phyloP scores from a whole-genome alignment of 1,140 invertebrate genomes.

The Trachelipus rathkii region DNA sequence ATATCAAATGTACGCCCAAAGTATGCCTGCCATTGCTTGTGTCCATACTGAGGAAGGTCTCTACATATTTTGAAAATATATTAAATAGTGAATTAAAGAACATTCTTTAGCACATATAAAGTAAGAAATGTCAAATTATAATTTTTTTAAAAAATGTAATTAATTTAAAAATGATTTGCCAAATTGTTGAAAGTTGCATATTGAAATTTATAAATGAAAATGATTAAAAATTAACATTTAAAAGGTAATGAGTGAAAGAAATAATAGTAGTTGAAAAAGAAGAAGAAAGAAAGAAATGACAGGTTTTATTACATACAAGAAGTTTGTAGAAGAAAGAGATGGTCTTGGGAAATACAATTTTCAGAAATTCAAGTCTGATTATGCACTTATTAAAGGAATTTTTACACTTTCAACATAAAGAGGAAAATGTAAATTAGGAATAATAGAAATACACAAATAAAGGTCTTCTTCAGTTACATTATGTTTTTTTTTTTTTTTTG shows the following conservation, averaged over 20 bases:
- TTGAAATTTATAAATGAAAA: background rate
- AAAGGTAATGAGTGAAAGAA: too few relatives aligned
- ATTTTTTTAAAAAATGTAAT: background rate
- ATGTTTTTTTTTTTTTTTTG: too few relatives aligned
- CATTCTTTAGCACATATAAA: background rate
- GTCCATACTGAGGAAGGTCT: constrained; percentile 92
- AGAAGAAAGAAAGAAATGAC: too few relatives aligned
- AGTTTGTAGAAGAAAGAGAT: too few relatives aligned
- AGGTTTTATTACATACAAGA: too few relatives aligned
- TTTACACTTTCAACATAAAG: background rate
- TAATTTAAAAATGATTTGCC: background rate
- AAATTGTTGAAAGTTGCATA: background rate
- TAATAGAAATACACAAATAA: too few relatives aligned
- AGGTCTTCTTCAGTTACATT: too few relatives aligned
- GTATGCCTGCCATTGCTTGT: constrained; percentile 97
- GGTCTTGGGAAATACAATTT: background rate
- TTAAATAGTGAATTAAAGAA: too few relatives aligned
- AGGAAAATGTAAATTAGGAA: too few relatives aligned
- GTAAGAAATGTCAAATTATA: background rate
- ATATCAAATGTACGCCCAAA: constrained; percentile 97
- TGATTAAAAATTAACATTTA: too few relatives aligned
- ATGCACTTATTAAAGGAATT: background rate
- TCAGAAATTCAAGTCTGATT: background rate
- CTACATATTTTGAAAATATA: constrained; percentile 52
- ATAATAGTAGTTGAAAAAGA: too few relatives aligned